Conservation (phyloP, 2,888 invertebrate species). For the Phengaris arion region DNA sequence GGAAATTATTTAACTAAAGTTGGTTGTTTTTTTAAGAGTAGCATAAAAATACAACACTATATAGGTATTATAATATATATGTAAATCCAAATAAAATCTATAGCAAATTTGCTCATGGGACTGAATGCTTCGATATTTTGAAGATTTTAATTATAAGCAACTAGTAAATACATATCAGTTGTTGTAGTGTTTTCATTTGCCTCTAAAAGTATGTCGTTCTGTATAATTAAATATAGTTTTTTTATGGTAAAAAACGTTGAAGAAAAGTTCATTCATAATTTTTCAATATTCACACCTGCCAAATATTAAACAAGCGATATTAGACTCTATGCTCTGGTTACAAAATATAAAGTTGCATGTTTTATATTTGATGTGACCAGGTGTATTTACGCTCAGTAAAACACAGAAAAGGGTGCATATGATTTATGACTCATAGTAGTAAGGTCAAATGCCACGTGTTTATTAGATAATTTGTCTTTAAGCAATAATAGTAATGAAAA, state of each 20-base stretch:
- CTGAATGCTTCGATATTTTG: too few species aligned
- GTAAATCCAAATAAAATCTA: too few species aligned
- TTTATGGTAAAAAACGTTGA: neutral
- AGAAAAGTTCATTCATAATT: slow-evolving; percentile 36
- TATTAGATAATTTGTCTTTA: slow-evolving; percentile 45
- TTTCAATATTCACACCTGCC: slow-evolving; percentile 37
- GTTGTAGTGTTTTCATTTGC: too few species aligned
- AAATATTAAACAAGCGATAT: slow-evolving; percentile 16
- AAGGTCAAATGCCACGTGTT: slow-evolving; percentile 63
- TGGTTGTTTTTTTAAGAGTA: too few species aligned
- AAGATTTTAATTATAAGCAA: too few species aligned
- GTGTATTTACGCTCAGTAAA: slow-evolving; percentile 65
- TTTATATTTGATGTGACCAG: slow-evolving; percentile 49
- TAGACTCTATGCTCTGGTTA: neutral
- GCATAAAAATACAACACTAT: too few species aligned
- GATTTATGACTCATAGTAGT: slow-evolving; percentile 50
- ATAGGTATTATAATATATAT: too few species aligned
- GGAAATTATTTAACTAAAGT: too few species aligned
- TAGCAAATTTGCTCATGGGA: too few species aligned
- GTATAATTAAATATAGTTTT: neutral
- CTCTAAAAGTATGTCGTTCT: neutral
- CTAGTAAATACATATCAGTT: too few species aligned
- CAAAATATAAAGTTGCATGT: slow-evolving; percentile 34
- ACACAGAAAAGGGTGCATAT: slow-evolving; percentile 53
- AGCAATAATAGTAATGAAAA: neutral